Conservation (phyloP, 1,140 invertebrate genomes). For the Metaphire vulgaris region DNA sequence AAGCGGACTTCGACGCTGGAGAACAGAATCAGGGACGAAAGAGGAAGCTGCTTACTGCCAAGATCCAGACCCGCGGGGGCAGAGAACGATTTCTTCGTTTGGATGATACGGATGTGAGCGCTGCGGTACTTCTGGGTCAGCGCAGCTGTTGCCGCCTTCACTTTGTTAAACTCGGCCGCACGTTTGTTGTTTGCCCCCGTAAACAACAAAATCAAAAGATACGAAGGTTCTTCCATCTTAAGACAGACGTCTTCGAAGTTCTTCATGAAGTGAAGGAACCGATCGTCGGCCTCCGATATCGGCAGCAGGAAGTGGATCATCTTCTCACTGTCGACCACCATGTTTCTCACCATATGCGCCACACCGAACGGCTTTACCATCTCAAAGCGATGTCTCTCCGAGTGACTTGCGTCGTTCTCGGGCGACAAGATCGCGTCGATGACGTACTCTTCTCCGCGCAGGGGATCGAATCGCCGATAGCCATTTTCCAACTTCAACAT, state of each 20-base stretch:
- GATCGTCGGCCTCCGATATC: slow-evolving; percentile 69
- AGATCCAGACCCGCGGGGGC: slow-evolving; percentile 49
- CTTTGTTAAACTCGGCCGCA: neutral
- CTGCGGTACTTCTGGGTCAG: slow-evolving; percentile 30
- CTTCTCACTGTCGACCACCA: neutral
- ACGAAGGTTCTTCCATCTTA: slow-evolving; percentile 60
- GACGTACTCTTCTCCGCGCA: slow-evolving; percentile 22
- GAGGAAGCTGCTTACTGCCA: slow-evolving; percentile 53
- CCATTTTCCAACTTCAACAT: slow-evolving; percentile 19
- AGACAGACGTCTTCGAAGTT: slow-evolving; percentile 76
- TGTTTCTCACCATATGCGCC: slow-evolving; percentile 6
- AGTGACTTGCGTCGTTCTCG: slow-evolving; percentile 2
- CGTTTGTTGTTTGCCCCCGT: slow-evolving; percentile 31
- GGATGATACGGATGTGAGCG: slow-evolving; percentile 42
- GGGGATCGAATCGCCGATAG: slow-evolving; percentile 21
- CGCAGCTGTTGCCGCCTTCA: neutral
- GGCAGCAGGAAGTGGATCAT: slow-evolving; percentile 77
- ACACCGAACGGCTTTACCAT: slow-evolving; percentile 19
- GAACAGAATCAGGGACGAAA: slow-evolving; percentile 61
- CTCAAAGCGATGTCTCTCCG: slow-evolving; percentile 14
- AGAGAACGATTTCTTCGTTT: slow-evolving; percentile 52
- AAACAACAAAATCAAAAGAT: slow-evolving; percentile 73
- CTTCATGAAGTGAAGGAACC: slow-evolving; percentile 75
- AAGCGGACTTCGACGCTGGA: slow-evolving; percentile 60
- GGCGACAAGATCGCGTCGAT: slow-evolving; percentile 5